These are phyloP conservation scores for Bombyx mori DNA, from an alignment of 1,140 invertebrate genomes.

Conservation along the genomic window DNA sequence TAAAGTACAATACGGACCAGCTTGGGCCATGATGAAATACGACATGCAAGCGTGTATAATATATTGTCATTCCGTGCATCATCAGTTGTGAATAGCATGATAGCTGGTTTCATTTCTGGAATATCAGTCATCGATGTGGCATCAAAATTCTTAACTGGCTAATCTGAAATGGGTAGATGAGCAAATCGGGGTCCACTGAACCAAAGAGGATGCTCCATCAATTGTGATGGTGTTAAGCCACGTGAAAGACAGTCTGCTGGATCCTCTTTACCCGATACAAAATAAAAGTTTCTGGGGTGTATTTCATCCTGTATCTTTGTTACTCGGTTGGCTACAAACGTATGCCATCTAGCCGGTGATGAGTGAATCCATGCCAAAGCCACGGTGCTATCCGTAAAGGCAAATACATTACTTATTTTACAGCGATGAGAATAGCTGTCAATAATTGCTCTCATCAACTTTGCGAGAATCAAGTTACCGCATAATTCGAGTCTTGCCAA, in stretches of 20 bases:
- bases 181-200: neutral
- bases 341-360: slow-evolving; percentile 15
- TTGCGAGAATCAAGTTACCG: slow-evolving; percentile 14
- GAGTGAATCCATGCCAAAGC: slow-evolving; percentile 15
- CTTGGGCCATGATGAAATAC: neutral
- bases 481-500: slow-evolving; percentile 29
- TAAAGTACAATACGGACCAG: neutral
- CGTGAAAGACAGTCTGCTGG: slow-evolving; percentile 16
- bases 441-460: slow-evolving; percentile 25
- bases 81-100: neutral
- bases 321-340: slow-evolving; percentile 16
- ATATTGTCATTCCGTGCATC: neutral
- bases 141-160: neutral
- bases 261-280: slow-evolving; percentile 10
- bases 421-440: slow-evolving; percentile 13
- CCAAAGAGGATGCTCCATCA: neutral
- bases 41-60: neutral
- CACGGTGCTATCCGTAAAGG: slow-evolving; percentile 14
- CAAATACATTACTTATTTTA: slow-evolving; percentile 15
- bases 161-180: neutral
- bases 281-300: slow-evolving; percentile 9
- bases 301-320: slow-evolving; percentile 12
- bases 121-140: neutral
- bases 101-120: neutral
- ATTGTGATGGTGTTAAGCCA: slow-evolving; percentile 1